phyloP scores from a whole-genome alignment of 2,888 invertebrate species.

The Euproctis similis region DNA sequence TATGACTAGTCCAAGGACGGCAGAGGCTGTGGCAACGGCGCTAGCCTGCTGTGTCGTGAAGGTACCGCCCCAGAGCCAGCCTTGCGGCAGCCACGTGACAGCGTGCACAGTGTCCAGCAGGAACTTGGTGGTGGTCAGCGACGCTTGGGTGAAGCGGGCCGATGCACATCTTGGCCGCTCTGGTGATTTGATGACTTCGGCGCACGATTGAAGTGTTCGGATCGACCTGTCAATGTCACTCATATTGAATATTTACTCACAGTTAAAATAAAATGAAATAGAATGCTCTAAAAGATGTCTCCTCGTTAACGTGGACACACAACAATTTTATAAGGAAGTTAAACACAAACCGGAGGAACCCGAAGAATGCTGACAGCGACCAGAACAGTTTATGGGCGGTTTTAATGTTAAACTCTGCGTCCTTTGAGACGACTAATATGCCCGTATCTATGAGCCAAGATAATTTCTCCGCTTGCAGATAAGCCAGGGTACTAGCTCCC shows the following conservation, averaged over 20 bases:
- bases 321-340: no score
- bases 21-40: conserved; percentile 45
- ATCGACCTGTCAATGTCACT: conserved; percentile 40
- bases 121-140: conserved; percentile 51
- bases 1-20: conserved; percentile 44
- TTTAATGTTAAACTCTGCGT: conserved; percentile 77
- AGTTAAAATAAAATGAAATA: no score
- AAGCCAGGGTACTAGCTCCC: conserved; percentile 82
- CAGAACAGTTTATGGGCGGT: conserved; percentile 83
- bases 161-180: conserved; percentile 43
- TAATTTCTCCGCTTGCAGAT: conserved; percentile 88
- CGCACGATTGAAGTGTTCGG: conserved; percentile 41
- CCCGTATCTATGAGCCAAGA: conserved; percentile 87
- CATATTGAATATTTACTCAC: no score
- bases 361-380: conserved; percentile 83
- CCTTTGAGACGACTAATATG: conserved; percentile 72
- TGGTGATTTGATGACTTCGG: conserved; percentile 33
- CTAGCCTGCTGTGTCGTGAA: conserved; percentile 53
- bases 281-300: no score
- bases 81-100: conserved; percentile 85
- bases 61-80: conserved; percentile 87
- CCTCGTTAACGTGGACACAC: no score
- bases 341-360: conserved; percentile 78
- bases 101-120: conserved; percentile 84
- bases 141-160: conserved; percentile 50